Evolutionary conservation across 2,113 vertebrate genomes (phyloP).

Genomic region (Monarcha castaneiventris): DNA sequence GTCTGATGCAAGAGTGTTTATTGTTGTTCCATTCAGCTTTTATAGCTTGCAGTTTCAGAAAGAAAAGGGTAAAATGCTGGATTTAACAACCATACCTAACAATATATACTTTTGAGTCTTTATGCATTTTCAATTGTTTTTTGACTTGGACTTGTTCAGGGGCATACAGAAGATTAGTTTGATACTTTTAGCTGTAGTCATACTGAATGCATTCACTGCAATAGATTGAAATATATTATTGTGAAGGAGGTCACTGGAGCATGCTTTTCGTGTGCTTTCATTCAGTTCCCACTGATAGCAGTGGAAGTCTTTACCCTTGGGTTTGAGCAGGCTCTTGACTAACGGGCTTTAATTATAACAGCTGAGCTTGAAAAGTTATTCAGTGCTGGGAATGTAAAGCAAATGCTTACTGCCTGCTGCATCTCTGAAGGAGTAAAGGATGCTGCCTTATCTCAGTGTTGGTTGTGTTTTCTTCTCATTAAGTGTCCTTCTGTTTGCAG

Average conservation of each 20-base stretch:
- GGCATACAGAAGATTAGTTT: not conserved
- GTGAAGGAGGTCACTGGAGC: not conserved
- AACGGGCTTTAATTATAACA: not conserved
- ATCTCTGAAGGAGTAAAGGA: not conserved
- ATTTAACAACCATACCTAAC: not conserved
- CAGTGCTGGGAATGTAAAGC: not conserved
- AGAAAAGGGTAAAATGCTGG: not conserved
- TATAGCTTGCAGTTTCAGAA: not conserved
- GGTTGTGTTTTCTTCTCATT: slow-evolving; percentile 8
- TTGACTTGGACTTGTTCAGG: not conserved
- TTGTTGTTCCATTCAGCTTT: not conserved
- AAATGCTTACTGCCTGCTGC: not conserved
- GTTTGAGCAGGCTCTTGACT: not conserved
- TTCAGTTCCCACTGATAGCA: not conserved
- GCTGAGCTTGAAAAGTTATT: not conserved
- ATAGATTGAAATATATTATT: not conserved
- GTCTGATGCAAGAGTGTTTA: not conserved
- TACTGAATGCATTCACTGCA: not conserved
- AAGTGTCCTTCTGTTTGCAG: not conserved
- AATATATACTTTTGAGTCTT: not conserved
- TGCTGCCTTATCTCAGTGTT: not conserved
- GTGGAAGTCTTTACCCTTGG: not conserved
- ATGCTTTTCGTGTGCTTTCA: not conserved
- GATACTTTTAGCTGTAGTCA: not conserved
- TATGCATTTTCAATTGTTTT: not conserved